Conservation (phyloP, 1,140 invertebrate species). For the Panonychus citri region DNA sequence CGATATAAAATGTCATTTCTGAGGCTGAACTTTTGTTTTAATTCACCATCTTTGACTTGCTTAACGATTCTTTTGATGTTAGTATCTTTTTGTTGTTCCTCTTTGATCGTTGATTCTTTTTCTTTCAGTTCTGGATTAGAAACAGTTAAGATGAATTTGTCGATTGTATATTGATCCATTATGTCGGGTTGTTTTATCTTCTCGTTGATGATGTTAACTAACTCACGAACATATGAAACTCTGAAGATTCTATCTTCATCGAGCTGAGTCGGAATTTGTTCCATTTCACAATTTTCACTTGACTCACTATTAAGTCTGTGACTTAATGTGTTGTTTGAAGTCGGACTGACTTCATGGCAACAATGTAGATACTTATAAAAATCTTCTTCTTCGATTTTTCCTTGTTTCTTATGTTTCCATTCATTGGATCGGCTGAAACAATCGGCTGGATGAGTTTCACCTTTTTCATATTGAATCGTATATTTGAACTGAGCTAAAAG, state of each 20-base stretch:
- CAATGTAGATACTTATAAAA: background rate
- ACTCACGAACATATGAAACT: too few relatives aligned
- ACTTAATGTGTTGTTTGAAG: background rate
- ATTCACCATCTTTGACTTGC: background rate
- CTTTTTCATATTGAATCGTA: conserved; percentile 15
- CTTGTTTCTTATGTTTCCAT: background rate
- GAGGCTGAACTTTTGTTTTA: background rate
- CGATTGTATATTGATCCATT: too few relatives aligned
- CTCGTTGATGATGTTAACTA: too few relatives aligned
- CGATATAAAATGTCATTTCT: background rate
- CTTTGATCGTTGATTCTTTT: background rate
- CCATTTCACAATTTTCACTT: background rate
- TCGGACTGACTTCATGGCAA: too few relatives aligned
- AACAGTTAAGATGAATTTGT: too few relatives aligned
- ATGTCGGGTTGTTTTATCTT: background rate
- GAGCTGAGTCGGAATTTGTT: background rate
- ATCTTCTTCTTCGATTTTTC: background rate
- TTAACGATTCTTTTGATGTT: background rate
- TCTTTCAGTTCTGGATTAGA: too few relatives aligned
- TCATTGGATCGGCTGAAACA: background rate
- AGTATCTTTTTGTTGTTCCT: background rate
- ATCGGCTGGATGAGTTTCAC: background rate
- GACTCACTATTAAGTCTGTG: background rate
- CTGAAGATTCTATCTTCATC: too few relatives aligned
- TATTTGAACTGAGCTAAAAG: conserved; percentile 26